A percentile compares a stretch with the other conserved stretches of the same genome.
Conservation (phyloP, 2,888 invertebrate genomes). For the Rhorus exstirpatorius region DNA sequence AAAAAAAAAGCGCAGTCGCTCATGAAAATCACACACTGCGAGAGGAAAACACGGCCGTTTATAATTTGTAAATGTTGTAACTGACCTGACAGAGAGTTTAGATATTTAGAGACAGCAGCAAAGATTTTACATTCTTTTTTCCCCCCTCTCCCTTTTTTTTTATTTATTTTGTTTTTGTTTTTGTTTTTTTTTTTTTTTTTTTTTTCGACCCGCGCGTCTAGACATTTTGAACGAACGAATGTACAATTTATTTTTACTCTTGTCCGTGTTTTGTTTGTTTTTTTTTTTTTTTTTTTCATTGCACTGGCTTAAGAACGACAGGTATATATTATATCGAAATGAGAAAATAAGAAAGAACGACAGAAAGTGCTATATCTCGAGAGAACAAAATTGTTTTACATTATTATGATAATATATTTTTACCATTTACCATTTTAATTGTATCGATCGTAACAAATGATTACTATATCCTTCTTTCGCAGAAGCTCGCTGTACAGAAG, state of each 20-base stretch:
- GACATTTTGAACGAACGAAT: conserved; percentile 77
- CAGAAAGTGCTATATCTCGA: conserved; percentile 25
- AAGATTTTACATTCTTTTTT: conserved; percentile 52
- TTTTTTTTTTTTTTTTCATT: conserved; percentile 60
- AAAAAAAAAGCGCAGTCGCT: conserved; percentile 52
- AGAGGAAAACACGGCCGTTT: conserved; percentile 68
- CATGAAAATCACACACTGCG: conserved; percentile 66
- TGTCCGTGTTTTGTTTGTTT: no score
- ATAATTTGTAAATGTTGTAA: conserved; percentile 70
- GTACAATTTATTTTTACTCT: conserved; percentile 81
- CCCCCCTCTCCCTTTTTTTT: no score
- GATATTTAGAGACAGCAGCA: conserved; percentile 61
- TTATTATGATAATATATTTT: conserved; percentile 78
- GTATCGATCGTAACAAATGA: conserved; percentile 78
- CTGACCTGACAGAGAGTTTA: conserved; percentile 65
- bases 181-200: conserved; percentile 36
- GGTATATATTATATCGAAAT: conserved; percentile 47
- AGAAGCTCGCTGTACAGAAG: conserved; percentile 80
- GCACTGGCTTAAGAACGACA: conserved; percentile 76
- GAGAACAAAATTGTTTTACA: conserved; percentile 73
- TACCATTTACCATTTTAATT: conserved; percentile 79
- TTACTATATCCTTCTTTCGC: conserved; percentile 72
- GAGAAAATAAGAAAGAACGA: conserved; percentile 36
- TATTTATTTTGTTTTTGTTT: no score
- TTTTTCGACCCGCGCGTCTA: conserved; percentile 77